Evolutionary conservation across 2,113 vertebrate species (phyloP).

Genomic region (Aldabrachelys gigantea): DNA sequence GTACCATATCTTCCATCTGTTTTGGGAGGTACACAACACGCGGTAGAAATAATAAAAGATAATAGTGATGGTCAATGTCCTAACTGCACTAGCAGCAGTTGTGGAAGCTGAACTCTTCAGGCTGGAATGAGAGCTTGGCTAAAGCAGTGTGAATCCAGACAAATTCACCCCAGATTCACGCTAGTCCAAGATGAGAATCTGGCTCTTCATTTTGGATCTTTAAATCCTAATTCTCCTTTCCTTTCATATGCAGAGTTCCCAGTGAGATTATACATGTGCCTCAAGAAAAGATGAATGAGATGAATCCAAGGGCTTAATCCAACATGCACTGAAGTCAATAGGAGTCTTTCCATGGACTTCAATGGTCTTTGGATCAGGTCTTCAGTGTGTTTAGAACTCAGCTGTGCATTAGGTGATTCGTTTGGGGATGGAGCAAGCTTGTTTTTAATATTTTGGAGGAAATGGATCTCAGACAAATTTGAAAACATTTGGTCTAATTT

Average conservation of each 20-base stretch:
- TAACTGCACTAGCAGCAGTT: not conserved
- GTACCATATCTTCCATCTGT: not conserved
- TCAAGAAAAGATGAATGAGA: not conserved
- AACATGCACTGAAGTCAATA: not conserved
- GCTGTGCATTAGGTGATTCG: not conserved
- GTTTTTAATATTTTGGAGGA: not conserved
- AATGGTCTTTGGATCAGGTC: not conserved
- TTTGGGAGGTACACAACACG: slow-evolving; percentile 8
- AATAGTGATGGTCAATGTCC: not conserved
- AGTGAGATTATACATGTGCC: not conserved
- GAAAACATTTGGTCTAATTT: not conserved
- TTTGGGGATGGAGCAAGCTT: not conserved
- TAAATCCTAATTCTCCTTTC: not conserved
- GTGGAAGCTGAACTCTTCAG: not conserved
- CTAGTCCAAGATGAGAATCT: not conserved
- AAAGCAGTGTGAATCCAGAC: not conserved
- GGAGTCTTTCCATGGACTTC: not conserved
- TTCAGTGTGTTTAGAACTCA: not conserved
- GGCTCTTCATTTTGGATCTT: not conserved
- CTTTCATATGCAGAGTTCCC: not conserved
- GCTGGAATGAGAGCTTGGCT: not conserved
- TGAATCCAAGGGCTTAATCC: not conserved
- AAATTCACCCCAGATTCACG: not conserved
- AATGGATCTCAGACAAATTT: not conserved
- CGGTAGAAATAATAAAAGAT: not conserved